Percentiles rank a stretch among this genome's conserved stretches.
These are phyloP conservation scores for Rhea pennata DNA, from an alignment of 2,113 vertebrate species.

Conservation along the genomic window DNA sequence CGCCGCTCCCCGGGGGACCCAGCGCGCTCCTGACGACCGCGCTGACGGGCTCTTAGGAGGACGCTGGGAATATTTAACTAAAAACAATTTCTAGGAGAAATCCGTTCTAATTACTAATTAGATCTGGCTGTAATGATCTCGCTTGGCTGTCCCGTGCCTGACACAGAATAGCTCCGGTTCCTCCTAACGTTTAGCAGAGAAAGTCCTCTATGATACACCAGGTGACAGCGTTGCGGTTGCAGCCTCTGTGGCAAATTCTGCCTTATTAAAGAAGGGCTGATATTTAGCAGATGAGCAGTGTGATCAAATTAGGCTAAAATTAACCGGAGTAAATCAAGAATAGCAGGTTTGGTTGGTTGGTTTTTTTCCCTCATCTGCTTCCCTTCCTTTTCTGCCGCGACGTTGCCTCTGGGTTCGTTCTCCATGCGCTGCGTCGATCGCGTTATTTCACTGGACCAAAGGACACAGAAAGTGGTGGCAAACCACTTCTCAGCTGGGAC, in stretches of 20 bases:
- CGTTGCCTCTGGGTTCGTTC: not conserved
- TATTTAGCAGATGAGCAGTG: slow-evolving; percentile 68
- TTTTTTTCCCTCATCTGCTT: not conserved
- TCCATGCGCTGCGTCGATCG: not conserved
- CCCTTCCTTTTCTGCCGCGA: not conserved
- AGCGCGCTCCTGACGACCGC: not conserved
- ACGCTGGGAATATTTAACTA: slow-evolving; percentile 60
- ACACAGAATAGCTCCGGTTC: slow-evolving; percentile 39
- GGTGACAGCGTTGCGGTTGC: slow-evolving; percentile 61
- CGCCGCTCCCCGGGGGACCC: not conserved
- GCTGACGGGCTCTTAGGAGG: not conserved
- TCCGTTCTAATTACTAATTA: slow-evolving; percentile 79
- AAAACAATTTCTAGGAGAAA: slow-evolving; percentile 68
- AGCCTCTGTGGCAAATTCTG: slow-evolving; percentile 3
- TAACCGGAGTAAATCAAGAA: slow-evolving; percentile 56
- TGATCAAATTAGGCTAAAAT: slow-evolving; percentile 75
- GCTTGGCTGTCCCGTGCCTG: slow-evolving; percentile 71
- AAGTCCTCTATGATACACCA: slow-evolving; percentile 40
- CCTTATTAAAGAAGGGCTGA: slow-evolving; percentile 55
- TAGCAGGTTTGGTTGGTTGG: not conserved
- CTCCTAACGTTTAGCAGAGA: slow-evolving; percentile 67
- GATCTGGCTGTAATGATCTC: slow-evolving; percentile 74
- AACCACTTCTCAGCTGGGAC: not conserved
- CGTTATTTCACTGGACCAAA: not conserved
- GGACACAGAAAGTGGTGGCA: not conserved